Base-by-base conservation (phyloP, 2,113 vertebrate species). In the Hassar affinis region DNA sequence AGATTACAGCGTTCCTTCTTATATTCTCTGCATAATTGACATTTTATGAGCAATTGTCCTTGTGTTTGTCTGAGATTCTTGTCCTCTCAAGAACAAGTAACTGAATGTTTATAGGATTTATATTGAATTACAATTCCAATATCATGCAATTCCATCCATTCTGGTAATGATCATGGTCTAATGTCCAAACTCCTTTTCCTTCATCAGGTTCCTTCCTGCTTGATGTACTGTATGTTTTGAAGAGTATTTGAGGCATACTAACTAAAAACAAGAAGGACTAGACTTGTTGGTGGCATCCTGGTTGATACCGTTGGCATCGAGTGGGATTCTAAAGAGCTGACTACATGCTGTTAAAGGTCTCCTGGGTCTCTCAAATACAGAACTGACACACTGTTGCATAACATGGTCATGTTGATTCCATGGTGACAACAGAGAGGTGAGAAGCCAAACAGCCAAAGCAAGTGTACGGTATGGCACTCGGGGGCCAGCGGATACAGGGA, bases 361-460 rank as follows among this genome's bases (percentile, higher is more conserved):
- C 6, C 1, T 5, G n/a, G 66, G 12, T 42, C 51, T 11, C 27
- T 56, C 47, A 27, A 68, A 20, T 42, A 66, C 45, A 9, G 52
- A 85, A 75, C 35, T 74, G 22, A 42, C 18, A 45, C 69, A 52
- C 59, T 71, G 49, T 85, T 87, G 78, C 38, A 52, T 27, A 85
- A 88, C 69, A 56, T 57, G 78, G 90, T 91, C 90, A 89, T 88
- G 89, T 89, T 87, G 92, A 90, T 90, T 91, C 90, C 91, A 85
- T 86, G 87, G 86, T 68, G 87, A 91, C 88, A 88, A 91, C 88
- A 89, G 85, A 75, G 88, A 92, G 87, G 87, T 90, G 91, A 91
- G 91, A 91, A 82, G 86, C 82, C 84, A 88, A 80, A 87, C 83
- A 85, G 83, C 79, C 68, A 83, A 86, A 80, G 88, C 86, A 90